These are phyloP conservation scores for Selene dorsalis DNA, from an alignment of 2,797 vertebrate genomes.

Conservation along the genomic window DNA sequence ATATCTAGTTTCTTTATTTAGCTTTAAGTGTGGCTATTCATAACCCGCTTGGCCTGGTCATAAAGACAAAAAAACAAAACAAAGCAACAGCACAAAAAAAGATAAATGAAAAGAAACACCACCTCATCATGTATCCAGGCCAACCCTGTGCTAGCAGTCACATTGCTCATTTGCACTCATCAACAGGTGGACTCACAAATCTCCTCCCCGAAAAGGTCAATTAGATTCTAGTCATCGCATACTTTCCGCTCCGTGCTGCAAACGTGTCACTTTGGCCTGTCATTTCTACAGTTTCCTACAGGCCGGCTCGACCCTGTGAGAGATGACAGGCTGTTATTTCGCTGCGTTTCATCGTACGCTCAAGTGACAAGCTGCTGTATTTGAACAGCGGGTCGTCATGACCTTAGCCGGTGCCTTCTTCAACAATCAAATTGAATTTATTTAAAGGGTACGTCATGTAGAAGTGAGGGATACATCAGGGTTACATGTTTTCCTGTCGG, in stretches of 20 bases:
- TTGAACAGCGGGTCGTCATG: constrained; percentile 17
- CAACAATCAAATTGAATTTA: constrained; percentile 1
- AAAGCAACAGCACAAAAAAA: neutral
- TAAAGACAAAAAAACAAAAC: neutral
- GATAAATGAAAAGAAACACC: neutral
- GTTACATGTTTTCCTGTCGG: neutral
- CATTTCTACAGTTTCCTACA: constrained; percentile 16
- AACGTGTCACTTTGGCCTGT: constrained; percentile 28
- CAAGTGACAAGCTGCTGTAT: constrained; percentile 12
- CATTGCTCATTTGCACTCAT: constrained; percentile 39
- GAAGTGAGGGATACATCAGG: neutral
- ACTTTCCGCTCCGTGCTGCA: constrained; percentile 39
- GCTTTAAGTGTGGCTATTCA: constrained; percentile 47
- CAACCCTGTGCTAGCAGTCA: constrained; percentile 33
- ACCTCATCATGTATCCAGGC: constrained; percentile 21
- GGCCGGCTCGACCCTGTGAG: constrained; percentile 15
- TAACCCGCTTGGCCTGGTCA: constrained; percentile 45
- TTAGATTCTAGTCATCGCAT: constrained; percentile 37
- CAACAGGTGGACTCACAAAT: constrained; percentile 67
- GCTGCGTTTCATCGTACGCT: neutral
- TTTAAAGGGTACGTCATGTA: constrained; percentile 5
- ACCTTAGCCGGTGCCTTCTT: constrained; percentile 10
- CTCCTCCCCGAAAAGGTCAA: constrained; percentile 59
- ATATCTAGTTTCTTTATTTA: constrained; percentile 47
- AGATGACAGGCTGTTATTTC: constrained; percentile 28